Evolutionary conservation across 2,113 vertebrate genomes (phyloP), one percentile per base, ranked within the genome.

Genomic region (Tringa solitaria): DNA sequence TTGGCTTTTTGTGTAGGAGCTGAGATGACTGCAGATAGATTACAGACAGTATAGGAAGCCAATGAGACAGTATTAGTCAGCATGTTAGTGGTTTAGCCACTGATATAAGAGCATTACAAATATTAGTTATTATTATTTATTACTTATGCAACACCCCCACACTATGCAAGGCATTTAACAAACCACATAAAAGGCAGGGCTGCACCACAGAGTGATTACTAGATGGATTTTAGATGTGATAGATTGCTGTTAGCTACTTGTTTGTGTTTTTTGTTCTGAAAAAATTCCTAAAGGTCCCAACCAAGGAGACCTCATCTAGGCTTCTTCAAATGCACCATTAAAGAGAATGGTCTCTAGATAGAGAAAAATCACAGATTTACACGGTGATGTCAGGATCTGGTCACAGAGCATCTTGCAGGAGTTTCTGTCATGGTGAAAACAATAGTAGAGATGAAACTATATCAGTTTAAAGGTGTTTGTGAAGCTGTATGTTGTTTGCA

Each of bases 41-140:
- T 91, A 77, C 87, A 94, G 91, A 91, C 65, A 64, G 84, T 18
- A 59, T 26, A 67, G 61, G 70, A 16, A 95, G 87, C 56, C 87
- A 89, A 13, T 32, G 74, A 91, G 96, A 93, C 91, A 84, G 53
- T 28, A 61, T 96, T 95, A 97, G 89, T 96, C 94, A 96, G 96
- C 94, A 85, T 6, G 74, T 67, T 73, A 9, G 81, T 85, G 93
- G 94, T 96, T 95, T 69, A 84, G 84, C 69, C 70, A 41, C 77
- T 69, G 87, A 69, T 91, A 75, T 20, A 48, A 91, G 78, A 87
- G 48, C 84, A 96, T 94, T 94, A 33, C 76, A 95, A 95, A 96
- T 96, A 93, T 91, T 68, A 93, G 77, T 95, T 94, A 91, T 95
- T 90, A 65, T 96, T 97, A 95, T 96, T 96, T 96, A 93, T 97